These are phyloP conservation scores for human (Homo sapiens) DNA, from an alignment of 2,113 vertebrate genomes.

Conservation along the genomic window DNA sequence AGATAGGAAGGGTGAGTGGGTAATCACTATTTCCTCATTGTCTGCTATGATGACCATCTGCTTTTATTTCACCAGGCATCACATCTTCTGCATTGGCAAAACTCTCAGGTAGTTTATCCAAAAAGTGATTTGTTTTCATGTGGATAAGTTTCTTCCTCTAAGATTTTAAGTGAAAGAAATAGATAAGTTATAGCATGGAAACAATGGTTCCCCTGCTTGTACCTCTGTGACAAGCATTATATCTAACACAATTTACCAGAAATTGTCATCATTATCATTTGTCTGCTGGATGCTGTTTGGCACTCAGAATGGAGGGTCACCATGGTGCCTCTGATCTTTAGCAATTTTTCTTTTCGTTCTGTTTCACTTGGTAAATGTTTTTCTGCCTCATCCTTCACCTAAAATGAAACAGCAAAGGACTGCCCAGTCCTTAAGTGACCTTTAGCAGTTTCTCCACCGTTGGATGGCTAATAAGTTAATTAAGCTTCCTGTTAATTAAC, in stretches of 20 bases:
- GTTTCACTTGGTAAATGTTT: conserved; percentile 48
- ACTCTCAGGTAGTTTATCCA: neutral
- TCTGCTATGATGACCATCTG: neutral
- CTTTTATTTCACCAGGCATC: neutral
- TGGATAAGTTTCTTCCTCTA: conserved; percentile 67
- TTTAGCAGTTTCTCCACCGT: conserved; percentile 48
- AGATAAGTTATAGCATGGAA: conserved; percentile 74
- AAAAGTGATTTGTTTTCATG: conserved; percentile 14
- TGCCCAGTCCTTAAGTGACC: conserved; percentile 46
- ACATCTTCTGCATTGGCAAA: neutral
- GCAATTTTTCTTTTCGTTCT: conserved; percentile 66
- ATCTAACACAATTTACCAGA: conserved; percentile 65
- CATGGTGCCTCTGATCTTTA: conserved; percentile 53
- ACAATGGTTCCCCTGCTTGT: conserved; percentile 65
- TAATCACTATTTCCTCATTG: neutral
- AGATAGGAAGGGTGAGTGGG: neutral
- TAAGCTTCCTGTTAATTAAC: conserved; percentile 69
- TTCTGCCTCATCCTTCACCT: conserved; percentile 46
- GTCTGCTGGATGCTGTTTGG: conserved; percentile 21
- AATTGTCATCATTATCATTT: conserved; percentile 61
- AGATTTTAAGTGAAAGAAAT: conserved; percentile 74
- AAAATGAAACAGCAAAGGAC: conserved; percentile 42
- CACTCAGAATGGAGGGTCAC: conserved; percentile 36
- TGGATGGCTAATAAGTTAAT: conserved; percentile 64
- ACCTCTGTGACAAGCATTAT: conserved; percentile 63